A percentile compares a stretch with the other conserved stretches of the same genome.
Conservation (phyloP, 2,113 vertebrate genomes). For the Halcyon senegalensis region DNA sequence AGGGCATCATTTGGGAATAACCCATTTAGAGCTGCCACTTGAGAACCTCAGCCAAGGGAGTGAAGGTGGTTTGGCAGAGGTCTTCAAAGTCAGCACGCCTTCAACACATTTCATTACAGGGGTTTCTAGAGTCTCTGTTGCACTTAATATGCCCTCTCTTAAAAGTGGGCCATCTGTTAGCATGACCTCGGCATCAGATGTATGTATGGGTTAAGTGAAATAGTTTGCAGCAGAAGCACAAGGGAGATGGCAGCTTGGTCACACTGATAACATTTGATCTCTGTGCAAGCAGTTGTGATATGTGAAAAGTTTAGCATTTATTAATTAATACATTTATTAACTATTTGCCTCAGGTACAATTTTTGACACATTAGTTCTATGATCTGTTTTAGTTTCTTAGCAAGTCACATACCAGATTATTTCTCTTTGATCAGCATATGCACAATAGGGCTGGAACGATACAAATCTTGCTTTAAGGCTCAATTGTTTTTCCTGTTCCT, state of each 20-base stretch:
- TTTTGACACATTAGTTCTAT: background rate
- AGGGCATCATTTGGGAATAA: background rate
- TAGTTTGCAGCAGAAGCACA: background rate
- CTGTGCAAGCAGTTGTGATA: background rate
- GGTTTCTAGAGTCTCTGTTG: background rate
- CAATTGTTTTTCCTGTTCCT: background rate
- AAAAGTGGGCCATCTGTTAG: too few relatives aligned
- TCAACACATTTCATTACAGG: background rate
- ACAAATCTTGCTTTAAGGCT: background rate
- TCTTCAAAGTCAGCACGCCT: background rate
- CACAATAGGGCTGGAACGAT: background rate
- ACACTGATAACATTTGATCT: too few relatives aligned
- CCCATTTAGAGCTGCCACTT: background rate
- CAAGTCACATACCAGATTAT: background rate
- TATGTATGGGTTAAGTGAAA: background rate
- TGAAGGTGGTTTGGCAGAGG: background rate
- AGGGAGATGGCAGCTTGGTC: background rate
- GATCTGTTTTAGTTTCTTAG: background rate
- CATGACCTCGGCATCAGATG: too few relatives aligned
- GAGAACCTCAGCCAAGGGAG: background rate
- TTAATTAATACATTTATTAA: background rate
- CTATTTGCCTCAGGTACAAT: background rate
- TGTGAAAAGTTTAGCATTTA: background rate
- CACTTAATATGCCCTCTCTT: background rate
- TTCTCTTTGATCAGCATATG: background rate